Conservation (phyloP, 2,888 invertebrate genomes). For the Matsumyia berberina region DNA sequence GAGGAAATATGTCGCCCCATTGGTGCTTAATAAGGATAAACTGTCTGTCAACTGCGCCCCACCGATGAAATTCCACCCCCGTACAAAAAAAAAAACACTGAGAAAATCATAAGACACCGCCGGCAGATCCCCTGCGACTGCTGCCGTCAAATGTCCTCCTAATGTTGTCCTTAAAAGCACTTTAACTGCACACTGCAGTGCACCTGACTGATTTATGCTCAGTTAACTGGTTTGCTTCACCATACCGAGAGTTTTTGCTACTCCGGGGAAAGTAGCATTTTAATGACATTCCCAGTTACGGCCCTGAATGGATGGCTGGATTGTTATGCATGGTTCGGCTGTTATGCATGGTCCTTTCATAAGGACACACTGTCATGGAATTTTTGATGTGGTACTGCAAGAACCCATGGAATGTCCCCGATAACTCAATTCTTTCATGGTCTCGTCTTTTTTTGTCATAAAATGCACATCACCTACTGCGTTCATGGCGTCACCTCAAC, state of each 20-base stretch:
- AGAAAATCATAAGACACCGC: constrained; percentile 7
- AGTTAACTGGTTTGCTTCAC: constrained; percentile 14
- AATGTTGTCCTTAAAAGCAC: constrained; percentile 25
- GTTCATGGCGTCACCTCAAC: background rate
- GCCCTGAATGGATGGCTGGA: background rate
- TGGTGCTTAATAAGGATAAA: constrained; percentile 31
- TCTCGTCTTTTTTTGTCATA: background rate
- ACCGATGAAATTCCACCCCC: background rate
- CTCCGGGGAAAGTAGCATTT: constrained; percentile 19
- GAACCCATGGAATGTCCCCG: constrained; percentile 12
- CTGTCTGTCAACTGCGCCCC: constrained; percentile 26
- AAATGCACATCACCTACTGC: constrained; percentile 16
- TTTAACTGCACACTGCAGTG: constrained; percentile 17
- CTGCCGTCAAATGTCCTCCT: constrained; percentile 24
- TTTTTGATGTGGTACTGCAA: constrained; percentile 8
- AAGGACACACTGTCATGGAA: background rate
- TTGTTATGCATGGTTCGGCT: too few relatives aligned
- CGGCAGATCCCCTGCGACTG: background rate
- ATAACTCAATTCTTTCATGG: constrained; percentile 28
- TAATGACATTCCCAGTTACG: constrained; percentile 27
- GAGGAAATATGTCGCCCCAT: too few relatives aligned
- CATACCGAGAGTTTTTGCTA: constrained; percentile 13
- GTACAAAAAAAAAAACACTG: background rate
- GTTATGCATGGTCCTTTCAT: background rate
- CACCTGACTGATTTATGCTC: constrained; percentile 40